Conservation (phyloP, 2,888 invertebrate species). For the Charanyca ferruginea region DNA sequence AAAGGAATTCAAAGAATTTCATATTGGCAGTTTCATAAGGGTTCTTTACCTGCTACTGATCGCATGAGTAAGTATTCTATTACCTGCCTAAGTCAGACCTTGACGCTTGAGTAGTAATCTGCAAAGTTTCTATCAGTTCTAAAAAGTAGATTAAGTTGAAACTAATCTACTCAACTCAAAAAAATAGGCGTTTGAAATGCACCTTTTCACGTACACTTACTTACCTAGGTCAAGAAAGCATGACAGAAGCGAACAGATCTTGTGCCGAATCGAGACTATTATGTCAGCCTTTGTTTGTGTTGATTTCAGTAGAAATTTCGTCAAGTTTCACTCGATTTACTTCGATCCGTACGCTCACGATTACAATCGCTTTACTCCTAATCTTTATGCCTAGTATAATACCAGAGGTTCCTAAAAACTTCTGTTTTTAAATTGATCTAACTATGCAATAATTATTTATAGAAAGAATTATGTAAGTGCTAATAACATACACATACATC, state of each 20-base stretch:
- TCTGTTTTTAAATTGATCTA: too few relatives aligned
- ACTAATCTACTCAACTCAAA: neutral
- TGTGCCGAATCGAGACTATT: slow-evolving; percentile 57
- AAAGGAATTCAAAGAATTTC: slow-evolving; percentile 31
- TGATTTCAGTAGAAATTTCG: slow-evolving; percentile 52
- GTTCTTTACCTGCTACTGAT: slow-evolving; percentile 46
- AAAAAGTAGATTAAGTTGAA: slow-evolving; percentile 9
- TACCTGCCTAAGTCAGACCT: slow-evolving; percentile 35
- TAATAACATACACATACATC: slow-evolving; percentile 11
- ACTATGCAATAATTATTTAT: neutral
- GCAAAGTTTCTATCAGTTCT: neutral
- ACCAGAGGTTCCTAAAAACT: neutral
- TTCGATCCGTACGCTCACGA: slow-evolving; percentile 12
- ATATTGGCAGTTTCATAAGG: slow-evolving; percentile 32
- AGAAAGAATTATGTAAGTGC: neutral
- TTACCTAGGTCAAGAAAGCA: slow-evolving; percentile 74
- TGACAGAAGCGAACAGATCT: slow-evolving; percentile 66
- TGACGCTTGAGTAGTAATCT: slow-evolving; percentile 4
- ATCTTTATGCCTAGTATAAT: neutral
- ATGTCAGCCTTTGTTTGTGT: slow-evolving; percentile 63
- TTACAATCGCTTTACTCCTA: slow-evolving; percentile 5
- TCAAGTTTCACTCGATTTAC: slow-evolving; percentile 56
- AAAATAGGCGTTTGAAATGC: slow-evolving; percentile 27
- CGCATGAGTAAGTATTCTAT: slow-evolving; percentile 32
- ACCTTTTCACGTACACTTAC: slow-evolving; percentile 50